These are phyloP conservation scores for Drosophila tropicalis DNA, from an alignment of 1,140 invertebrate genomes.

Conservation along the genomic window DNA sequence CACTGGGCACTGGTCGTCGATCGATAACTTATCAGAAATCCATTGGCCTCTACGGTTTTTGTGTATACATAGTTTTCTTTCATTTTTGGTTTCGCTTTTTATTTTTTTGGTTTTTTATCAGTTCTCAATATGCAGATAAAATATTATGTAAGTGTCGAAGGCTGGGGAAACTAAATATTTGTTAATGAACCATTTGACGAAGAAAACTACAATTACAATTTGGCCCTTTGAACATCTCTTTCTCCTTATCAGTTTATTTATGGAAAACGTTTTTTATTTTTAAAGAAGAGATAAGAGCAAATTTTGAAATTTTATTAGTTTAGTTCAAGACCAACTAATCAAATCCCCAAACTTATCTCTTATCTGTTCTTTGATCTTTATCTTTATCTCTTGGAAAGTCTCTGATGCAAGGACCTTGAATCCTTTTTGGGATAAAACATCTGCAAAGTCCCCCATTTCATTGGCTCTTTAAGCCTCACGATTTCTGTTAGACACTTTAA, in stretches of 20 bases:
- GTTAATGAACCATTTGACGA: not conserved
- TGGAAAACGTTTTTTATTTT: not conserved
- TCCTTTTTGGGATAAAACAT: no score
- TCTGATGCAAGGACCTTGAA: no score
- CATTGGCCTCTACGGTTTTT: slow-evolving; percentile 17
- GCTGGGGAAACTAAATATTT: slow-evolving; percentile 1
- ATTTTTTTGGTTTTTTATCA: slow-evolving; percentile 31
- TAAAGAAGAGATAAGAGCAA: no score
- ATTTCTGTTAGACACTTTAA: no score
- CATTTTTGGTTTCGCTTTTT: not conserved
- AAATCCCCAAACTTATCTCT: no score
- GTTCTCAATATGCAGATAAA: slow-evolving; percentile 20
- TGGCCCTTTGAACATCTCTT: not conserved
- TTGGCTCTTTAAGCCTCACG: no score
- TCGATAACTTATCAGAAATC: slow-evolving; percentile 29
- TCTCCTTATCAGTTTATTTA: not conserved
- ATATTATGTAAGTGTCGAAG: not conserved
- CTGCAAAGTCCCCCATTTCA: no score
- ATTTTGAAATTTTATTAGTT: no score
- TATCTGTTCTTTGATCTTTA: no score
- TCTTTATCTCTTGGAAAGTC: no score
- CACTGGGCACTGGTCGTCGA: not conserved
- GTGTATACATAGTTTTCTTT: not conserved
- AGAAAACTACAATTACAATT: not conserved
- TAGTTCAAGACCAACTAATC: no score